Conservation (phyloP, 2,888 invertebrate species). For the Tachina fera region DNA sequence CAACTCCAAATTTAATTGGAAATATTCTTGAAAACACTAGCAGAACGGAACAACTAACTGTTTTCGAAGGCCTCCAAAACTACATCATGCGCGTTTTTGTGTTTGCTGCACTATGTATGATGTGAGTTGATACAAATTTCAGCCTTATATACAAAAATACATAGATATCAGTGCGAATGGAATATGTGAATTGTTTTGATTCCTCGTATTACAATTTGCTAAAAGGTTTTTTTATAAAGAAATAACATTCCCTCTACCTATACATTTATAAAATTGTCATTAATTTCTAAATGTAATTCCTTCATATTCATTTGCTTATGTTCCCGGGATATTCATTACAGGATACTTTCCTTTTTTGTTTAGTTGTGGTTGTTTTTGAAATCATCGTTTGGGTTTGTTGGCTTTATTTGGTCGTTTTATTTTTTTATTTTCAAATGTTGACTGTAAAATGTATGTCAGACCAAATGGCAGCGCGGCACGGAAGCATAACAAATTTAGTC, state of each 20-base stretch:
- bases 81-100: too few relatives aligned
- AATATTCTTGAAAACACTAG: background rate
- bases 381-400: conserved; percentile 55
- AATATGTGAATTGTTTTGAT: too few relatives aligned
- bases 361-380: conserved; percentile 21
- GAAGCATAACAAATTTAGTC: conserved; percentile 54
- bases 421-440: conserved; percentile 21
- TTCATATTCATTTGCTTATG: conserved; percentile 20
- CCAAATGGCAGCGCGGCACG: conserved; percentile 67
- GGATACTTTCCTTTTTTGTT: conserved; percentile 42
- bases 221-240: too few relatives aligned
- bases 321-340: conserved; percentile 10
- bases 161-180: too few relatives aligned
- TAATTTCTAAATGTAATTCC: background rate
- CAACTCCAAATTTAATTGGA: background rate
- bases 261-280: too few relatives aligned
- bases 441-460: conserved; percentile 67
- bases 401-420: conserved; percentile 14
- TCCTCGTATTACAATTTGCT: too few relatives aligned
- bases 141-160: too few relatives aligned
- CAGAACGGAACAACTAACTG: too few relatives aligned
- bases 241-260: too few relatives aligned
- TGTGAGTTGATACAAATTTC: too few relatives aligned
- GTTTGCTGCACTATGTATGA: too few relatives aligned
- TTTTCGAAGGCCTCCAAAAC: too few relatives aligned